Base-by-base conservation (phyloP, 2,797 vertebrate species). In the Petrocephalus sullivani region DNA sequence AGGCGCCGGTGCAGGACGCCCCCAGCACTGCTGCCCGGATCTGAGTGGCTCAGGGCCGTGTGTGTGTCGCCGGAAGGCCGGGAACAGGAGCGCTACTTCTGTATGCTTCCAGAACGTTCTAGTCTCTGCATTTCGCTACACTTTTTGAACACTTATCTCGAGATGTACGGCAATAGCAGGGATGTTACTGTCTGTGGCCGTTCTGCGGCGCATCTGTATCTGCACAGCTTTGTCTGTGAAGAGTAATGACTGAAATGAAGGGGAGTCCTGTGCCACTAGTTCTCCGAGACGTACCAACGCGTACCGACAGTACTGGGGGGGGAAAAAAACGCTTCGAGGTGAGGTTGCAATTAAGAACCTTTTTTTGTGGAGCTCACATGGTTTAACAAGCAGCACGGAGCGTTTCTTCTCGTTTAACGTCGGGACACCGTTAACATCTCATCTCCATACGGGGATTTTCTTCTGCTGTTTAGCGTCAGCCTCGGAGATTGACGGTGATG, bases 401-500 rank as follows among this genome's bases (percentile, higher is more conserved):
- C 21, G 53, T 6, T 23, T 71, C 61, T 75, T 51, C 23, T 75
- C 28, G 67, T 81, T 81, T 46, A 46, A 46, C 10, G 10, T 51
- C 16, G n/a, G n/a, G 41, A 28, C 3, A 12, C 19, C 3, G 57
- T 67, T 64, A 87, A 51, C 85, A 53, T 21, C 83, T 86, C 92
- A 91, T 94, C 91, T 91, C 90, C 89, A 88, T 87, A 90, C 23
- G 91, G 90, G 91, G 92, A 91, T 93, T 92, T 93, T 92, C 94
- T 93, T 92, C 92, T 89, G 91, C 89, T 85, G 61, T 86, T 53
- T 86, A 33, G 83, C 82, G 90, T 88, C 92, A 94, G 94, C 93
- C 90, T 92, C 90, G 90, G 93, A 95, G 94, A 95, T 95, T 94
- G 95, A 95, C 96, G 94, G 94, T 28, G 91, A 88, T 94, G 94